Evolutionary conservation across 92 coral and sea anemone species (phyloP), one percentile per base, ranked within the genome.

Genomic region (Scolanthus callimorphus): DNA sequence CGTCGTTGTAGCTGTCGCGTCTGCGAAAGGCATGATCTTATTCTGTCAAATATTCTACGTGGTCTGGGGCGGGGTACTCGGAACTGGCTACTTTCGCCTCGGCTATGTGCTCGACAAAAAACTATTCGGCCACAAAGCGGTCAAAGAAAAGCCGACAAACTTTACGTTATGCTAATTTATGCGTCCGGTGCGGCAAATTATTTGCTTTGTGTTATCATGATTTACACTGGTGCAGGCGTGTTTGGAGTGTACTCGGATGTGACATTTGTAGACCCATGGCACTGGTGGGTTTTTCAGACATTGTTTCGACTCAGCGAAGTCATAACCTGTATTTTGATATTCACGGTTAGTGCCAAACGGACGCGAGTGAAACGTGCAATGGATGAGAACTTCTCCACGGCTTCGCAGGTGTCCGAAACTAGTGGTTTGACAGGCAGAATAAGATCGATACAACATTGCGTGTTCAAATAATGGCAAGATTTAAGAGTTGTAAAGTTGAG

Each of bases 301-400:
- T 52, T 79, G 4, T 74, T 75, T 11, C 86, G 97, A 15, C 6
- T 59, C 0, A 74, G 92, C 27, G 97, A 91, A 31, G 84, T 89
- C 1, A 54, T 70, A 8, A 82, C 92, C 0, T 89, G 96, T 25
- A 62, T 91, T 6, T 60, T 91, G 0, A 87, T 91, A 1, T 91
- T 91, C 50, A 91, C 97, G 4, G 97, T 91, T 11, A 91, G 97
- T 48, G 97, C 97, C 6, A 91, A 91, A 55, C 70, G 97, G 21
- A 76, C 79, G 17, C 76, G 92, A 19, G 80, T 91, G 0, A 80
- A 80, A 38, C 58, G 57, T 55, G 95, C 95, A 17, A 68, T 80
- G 39, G 86, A 88, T 37, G 80, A 79, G n/a, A 34, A 74, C 27
- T 29, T 80, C 1, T 57, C 70, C n/a, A 30, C 62, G 1, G 76